These are phyloP conservation scores for Patella vulgata DNA, from an alignment of 1,140 invertebrate species.

Conservation along the genomic window DNA sequence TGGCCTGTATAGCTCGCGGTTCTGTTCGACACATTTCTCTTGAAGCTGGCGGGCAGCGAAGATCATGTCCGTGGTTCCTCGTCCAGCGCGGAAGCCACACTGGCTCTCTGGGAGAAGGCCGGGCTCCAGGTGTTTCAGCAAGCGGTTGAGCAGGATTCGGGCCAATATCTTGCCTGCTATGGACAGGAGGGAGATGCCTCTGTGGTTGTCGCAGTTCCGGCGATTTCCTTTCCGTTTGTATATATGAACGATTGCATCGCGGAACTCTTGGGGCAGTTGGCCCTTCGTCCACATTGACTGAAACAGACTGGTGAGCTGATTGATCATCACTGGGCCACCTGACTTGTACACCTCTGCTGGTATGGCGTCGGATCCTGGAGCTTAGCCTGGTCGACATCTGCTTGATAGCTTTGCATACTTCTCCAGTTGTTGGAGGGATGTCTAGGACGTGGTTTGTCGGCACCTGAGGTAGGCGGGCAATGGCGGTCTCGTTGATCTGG, in stretches of 20 bases:
- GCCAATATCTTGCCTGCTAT: conserved; percentile 34
- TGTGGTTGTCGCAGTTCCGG: conserved; percentile 21
- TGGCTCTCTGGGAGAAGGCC: conserved; percentile 26
- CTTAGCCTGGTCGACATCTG: conserved; percentile 26
- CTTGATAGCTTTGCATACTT: conserved; percentile 17
- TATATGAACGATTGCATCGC: conserved; percentile 30
- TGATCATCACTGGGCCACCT: background rate
- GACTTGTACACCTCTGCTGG: conserved; percentile 27
- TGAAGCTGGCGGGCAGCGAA: conserved; percentile 30
- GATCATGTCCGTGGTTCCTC: conserved; percentile 30
- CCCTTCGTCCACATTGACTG: conserved; percentile 14
- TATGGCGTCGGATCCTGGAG: conserved; percentile 25
- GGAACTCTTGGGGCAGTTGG: conserved; percentile 23
- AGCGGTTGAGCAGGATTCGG: conserved; percentile 23
- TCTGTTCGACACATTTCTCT: conserved; percentile 37
- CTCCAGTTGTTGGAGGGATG: background rate
- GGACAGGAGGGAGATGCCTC: conserved; percentile 24
- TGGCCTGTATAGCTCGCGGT: conserved; percentile 6
- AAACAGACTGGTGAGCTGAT: conserved; percentile 19
- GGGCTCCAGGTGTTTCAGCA: conserved; percentile 20
- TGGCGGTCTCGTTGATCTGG: conserved; percentile 20
- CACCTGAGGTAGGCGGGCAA: conserved; percentile 19
- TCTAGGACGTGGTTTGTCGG: conserved; percentile 6
- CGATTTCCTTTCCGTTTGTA: conserved; percentile 26
- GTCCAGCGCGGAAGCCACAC: conserved; percentile 22